These are phyloP conservation scores for Microtus oregoni DNA, from an alignment of 2,113 vertebrate genomes.

Conservation along the genomic window DNA sequence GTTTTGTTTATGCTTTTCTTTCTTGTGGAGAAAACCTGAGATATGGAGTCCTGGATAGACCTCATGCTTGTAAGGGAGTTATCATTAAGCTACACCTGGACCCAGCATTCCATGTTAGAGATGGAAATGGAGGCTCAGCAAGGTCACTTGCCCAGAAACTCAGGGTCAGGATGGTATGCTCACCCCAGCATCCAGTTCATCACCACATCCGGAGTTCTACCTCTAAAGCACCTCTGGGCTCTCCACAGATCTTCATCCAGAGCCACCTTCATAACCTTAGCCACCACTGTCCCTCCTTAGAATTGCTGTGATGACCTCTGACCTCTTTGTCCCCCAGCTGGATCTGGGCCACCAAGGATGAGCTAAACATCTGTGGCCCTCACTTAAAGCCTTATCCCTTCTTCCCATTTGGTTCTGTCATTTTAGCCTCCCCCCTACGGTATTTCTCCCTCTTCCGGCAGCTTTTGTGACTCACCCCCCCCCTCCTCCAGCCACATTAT, in stretches of 20 bases:
- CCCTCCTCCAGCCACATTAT: neutral
- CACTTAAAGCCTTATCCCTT: neutral
- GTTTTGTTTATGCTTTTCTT: neutral
- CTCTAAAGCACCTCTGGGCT: neutral
- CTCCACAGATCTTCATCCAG: neutral
- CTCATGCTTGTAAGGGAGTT: neutral
- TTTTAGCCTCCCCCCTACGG: neutral
- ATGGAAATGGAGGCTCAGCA: neutral
- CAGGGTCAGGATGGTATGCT: neutral
- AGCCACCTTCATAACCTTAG: neutral
- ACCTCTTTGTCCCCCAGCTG: neutral
- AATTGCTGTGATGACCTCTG: neutral
- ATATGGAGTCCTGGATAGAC: neutral
- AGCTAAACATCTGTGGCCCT: fast-evolving
- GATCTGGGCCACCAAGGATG: neutral
- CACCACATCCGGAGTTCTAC: neutral
- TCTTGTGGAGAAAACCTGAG: neutral
- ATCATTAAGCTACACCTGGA: neutral
- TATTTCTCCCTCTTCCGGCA: neutral
- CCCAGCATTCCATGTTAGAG: neutral
- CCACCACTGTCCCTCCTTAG: neutral
- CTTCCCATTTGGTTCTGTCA: neutral
- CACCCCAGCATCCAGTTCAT: neutral
- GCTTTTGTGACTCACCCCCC: neutral
- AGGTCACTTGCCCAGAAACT: neutral